A percentile compares a stretch with the other conserved stretches of the same genome.
phyloP scores from a whole-genome alignment of 2,888 invertebrate genomes.

The Hesperia comma region DNA sequence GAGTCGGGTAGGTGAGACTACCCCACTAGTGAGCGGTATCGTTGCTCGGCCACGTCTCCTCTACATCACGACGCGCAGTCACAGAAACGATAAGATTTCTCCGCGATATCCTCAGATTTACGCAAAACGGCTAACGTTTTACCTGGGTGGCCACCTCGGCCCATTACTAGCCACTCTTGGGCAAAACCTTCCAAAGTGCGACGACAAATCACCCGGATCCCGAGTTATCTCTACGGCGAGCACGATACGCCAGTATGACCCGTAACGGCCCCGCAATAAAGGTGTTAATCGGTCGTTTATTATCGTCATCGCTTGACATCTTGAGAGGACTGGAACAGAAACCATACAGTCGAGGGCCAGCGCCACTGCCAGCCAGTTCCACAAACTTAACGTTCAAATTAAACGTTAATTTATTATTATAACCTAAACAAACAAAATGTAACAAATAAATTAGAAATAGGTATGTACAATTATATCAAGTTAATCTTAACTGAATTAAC shows the following conservation, averaged over 20 bases:
- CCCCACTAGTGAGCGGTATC: too few relatives aligned
- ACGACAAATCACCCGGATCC: slow-evolving; percentile 25
- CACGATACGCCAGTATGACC: slow-evolving; percentile 5
- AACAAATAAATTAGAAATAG: too few relatives aligned
- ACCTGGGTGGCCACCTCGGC: slow-evolving; percentile 23
- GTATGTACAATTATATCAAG: too few relatives aligned
- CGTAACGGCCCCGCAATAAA: slow-evolving; percentile 7
- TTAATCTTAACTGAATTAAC: too few relatives aligned
- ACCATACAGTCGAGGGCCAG: slow-evolving; percentile 45
- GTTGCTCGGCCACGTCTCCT: too few relatives aligned
- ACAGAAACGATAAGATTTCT: too few relatives aligned
- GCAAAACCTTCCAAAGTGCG: slow-evolving; percentile 27
- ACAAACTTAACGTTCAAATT: slow-evolving; percentile 18
- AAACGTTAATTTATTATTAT: not conserved
- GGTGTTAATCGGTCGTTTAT: slow-evolving; percentile 10
- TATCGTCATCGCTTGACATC: slow-evolving; percentile 40
- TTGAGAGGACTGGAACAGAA: slow-evolving; percentile 42
- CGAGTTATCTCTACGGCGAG: slow-evolving; percentile 1
- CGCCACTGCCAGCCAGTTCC: slow-evolving; percentile 37
- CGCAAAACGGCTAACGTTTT: not conserved
- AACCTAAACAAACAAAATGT: too few relatives aligned
- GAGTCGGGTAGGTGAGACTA: too few relatives aligned
- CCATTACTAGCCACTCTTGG: slow-evolving; percentile 19
- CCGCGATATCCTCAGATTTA: not conserved
- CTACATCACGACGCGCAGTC: too few relatives aligned